Conservation (phyloP, 2,888 invertebrate species). For the Sesamia inferens region DNA sequence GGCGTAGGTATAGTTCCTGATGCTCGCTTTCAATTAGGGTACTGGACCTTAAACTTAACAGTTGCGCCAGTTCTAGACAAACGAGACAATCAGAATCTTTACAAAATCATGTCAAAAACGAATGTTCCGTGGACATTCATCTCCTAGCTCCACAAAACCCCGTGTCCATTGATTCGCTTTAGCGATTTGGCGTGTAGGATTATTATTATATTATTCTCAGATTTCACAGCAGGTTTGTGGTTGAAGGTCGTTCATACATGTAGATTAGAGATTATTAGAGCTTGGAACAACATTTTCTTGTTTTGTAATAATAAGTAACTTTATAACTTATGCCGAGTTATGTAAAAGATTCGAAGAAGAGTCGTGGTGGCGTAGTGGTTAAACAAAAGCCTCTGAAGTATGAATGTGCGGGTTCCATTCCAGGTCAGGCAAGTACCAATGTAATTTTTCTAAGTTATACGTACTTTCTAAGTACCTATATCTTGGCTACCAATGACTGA, state of each 20-base stretch:
- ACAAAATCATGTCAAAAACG: conserved; percentile 4
- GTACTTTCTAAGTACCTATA: no score
- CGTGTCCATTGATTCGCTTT: conserved; percentile 20
- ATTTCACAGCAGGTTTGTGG: conserved; percentile 42
- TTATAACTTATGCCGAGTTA: conserved; percentile 29
- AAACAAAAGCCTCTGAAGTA: no score
- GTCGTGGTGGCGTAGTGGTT: no score
- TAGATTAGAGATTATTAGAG: neutral
- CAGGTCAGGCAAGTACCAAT: no score
- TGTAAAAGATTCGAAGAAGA: conserved; percentile 28
- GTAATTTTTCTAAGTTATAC: no score
- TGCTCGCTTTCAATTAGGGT: no score
- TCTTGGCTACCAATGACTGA: no score
- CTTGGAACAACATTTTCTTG: conserved; percentile 1
- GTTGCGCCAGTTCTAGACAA: neutral
- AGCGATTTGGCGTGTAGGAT: conserved; percentile 1
- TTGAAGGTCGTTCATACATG: conserved; percentile 30
- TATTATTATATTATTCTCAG: conserved; percentile 25
- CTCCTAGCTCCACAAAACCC: conserved; percentile 4
- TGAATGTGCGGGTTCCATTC: no score
- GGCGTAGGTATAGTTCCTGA: no score
- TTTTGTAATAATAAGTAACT: conserved; percentile 38
- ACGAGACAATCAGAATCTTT: neutral
- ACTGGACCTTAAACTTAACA: neutral
- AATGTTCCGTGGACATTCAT: conserved; percentile 8